Evolutionary conservation across 1,140 invertebrate genomes (phyloP).

Genomic region (Orius insidiosus): DNA sequence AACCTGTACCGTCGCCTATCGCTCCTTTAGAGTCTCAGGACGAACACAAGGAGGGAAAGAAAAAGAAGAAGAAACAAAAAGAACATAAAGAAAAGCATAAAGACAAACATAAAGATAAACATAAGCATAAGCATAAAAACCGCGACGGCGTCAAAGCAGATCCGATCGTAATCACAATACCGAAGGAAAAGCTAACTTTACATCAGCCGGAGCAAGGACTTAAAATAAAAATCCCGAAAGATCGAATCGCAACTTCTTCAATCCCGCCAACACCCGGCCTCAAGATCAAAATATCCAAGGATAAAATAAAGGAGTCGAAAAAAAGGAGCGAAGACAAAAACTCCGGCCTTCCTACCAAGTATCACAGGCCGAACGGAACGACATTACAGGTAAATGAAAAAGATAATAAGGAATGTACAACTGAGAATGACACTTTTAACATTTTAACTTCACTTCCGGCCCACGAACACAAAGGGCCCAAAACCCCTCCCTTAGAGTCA

Average conservation of each 20-base stretch:
- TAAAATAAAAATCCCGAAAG: conserved; percentile 15
- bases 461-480: background rate
- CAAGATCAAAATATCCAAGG: conserved; percentile 16
- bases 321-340: conserved; percentile 14
- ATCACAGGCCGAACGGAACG: conserved; percentile 14
- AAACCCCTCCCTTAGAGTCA: background rate
- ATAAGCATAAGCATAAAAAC: conserved; percentile 16
- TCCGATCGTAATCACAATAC: conserved; percentile 15
- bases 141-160: conserved; percentile 8
- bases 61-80: conserved; percentile 14
- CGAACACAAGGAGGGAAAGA: conserved; percentile 7
- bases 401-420: background rate
- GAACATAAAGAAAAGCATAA: conserved; percentile 13
- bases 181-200: conserved; percentile 14
- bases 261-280: background rate
- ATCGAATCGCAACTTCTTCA: conserved; percentile 9
- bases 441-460: background rate
- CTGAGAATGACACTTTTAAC: background rate
- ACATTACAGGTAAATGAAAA: conserved; percentile 10
- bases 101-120: conserved; percentile 16
- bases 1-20: background rate
- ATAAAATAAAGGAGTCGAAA: conserved; percentile 15
- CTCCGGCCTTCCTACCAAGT: conserved; percentile 2
- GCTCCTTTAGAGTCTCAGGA: background rate
- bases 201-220: conserved; percentile 7